Conservation (phyloP, 2,797 vertebrate species). For the Harpagifer antarcticus region DNA sequence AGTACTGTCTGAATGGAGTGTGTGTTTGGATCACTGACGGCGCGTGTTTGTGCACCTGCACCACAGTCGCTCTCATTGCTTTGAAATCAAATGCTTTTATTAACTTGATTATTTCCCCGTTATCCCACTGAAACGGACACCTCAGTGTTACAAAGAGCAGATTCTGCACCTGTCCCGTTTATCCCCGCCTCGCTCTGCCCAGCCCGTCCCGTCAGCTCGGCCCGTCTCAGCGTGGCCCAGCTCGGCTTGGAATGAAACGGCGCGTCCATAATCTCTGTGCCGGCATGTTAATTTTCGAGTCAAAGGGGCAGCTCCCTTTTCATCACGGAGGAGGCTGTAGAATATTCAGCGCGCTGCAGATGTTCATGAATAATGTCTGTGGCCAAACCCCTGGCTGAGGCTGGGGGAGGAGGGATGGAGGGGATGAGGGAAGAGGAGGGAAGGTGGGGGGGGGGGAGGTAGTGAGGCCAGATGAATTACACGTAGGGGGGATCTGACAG, state of each 20-base stretch:
- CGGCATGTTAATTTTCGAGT: conserved; percentile 94
- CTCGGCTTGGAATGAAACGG: conserved; percentile 69
- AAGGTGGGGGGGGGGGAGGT: conserved; percentile 33
- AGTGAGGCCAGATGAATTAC: conserved; percentile 97
- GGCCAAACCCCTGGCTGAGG: conserved; percentile 89
- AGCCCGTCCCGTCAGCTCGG: conserved; percentile 45
- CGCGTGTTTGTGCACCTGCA: conserved; percentile 34
- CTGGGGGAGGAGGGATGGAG: conserved; percentile 49
- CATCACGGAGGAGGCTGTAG: conserved; percentile 85
- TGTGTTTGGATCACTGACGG: conserved; percentile 13
- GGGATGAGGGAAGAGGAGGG: conserved; percentile 37
- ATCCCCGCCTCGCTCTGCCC: conserved; percentile 50
- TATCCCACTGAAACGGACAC: conserved; percentile 25
- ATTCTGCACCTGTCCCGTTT: conserved; percentile 48
- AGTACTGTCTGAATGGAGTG: conserved; percentile 11
- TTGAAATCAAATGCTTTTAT: conserved; percentile 54
- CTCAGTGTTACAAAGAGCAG: conserved; percentile 53
- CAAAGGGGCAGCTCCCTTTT: conserved; percentile 91
- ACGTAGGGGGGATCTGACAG: conserved; percentile 99
- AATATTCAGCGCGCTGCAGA: conserved; percentile 96
- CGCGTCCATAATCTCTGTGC: conserved; percentile 83
- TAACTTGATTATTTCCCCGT: conserved; percentile 44
- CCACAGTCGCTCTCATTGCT: conserved; percentile 32
- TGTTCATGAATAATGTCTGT: conserved; percentile 99
- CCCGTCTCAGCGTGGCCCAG: conserved; percentile 69